Evolutionary conservation across 2,113 vertebrate genomes (phyloP).

Genomic region (Thalassoma bifasciatum): DNA sequence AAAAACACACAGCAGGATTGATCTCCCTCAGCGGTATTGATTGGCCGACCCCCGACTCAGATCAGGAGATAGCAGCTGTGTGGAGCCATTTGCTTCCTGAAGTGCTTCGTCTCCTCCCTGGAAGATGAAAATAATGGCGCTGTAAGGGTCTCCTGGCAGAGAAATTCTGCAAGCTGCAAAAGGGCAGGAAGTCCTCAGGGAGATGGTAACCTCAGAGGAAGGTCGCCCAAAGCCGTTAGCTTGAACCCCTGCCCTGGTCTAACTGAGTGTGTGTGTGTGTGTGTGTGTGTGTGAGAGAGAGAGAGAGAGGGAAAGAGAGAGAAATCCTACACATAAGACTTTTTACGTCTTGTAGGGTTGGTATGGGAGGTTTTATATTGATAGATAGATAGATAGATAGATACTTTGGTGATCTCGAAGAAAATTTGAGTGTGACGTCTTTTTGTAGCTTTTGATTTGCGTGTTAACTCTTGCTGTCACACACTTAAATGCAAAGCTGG

Average conservation of each 20-base stretch:
- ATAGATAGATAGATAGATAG: no score
- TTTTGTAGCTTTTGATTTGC: slow-evolving; percentile 2
- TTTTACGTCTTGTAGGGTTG: not conserved
- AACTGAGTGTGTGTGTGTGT: slow-evolving; percentile 18
- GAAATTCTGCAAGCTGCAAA: slow-evolving; percentile 65
- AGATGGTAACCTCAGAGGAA: slow-evolving; percentile 54
- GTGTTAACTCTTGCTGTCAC: not conserved
- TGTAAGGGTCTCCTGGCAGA: slow-evolving; percentile 46
- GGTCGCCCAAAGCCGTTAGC: slow-evolving; percentile 59
- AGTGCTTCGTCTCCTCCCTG: slow-evolving; percentile 61
- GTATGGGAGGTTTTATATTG: slow-evolving; percentile 19
- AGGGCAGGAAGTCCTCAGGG: slow-evolving; percentile 76
- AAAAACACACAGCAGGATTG: slow-evolving; percentile 60
- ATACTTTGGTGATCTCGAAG: no score
- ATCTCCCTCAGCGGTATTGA: slow-evolving; percentile 74
- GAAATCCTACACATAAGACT: slow-evolving; percentile 1
- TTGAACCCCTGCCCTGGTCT: slow-evolving; percentile 56
- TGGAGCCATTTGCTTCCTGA: slow-evolving; percentile 70
- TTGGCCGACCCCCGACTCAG: slow-evolving; percentile 70
- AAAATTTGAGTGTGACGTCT: no score
- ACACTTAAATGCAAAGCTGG: not conserved
- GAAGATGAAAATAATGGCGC: slow-evolving; percentile 76
- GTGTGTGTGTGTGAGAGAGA: slow-evolving; percentile 17
- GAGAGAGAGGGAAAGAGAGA: slow-evolving; percentile 19
- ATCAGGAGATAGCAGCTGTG: slow-evolving; percentile 77